Base-by-base conservation (phyloP, 2,888 invertebrate species). In the Melipona beecheii region DNA sequence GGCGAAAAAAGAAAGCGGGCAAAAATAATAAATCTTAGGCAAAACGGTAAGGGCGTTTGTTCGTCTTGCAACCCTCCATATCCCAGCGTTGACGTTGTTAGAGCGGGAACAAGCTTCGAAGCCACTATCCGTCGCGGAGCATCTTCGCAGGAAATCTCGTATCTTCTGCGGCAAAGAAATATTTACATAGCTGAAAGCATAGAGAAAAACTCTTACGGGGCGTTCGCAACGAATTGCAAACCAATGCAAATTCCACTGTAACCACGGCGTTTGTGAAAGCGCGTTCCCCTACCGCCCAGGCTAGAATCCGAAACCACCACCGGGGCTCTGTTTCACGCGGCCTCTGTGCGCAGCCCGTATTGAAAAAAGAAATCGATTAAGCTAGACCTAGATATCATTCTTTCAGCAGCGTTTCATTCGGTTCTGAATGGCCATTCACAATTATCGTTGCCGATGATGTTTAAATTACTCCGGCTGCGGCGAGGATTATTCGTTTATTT, bases 181-280 rank as follows among this genome's bases (percentile, higher is more conserved):
- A 82, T 86, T 91, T 91, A 89, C 86, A 87, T 91, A 89, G 87
- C 89, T 91, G 89, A 90, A 90, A 91, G 90, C 89, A 83, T 83
- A 83, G 82, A 86, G 86, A 87, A 90, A 89, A 86, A 88, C 86
- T 90, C 87, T 86, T 87, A 91, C 88, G 86, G 83, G 85, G 85
- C n/a, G 86, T 84, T 83, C 73, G 83, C 86, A 85, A 90, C 87
- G 90, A 90, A 91, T 91, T 87, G 90, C 90, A 90, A 91, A 88
- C 90, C 89, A 88, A 91, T 90, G 91, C 91, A 91, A 91, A 91
- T 91, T 90, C 89, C 85, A 79, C 81, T 86, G 87, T 82, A 83
- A 77, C 79, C 68, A 84, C 87, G 54, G 65, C 21, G 82, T 88
- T 89, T 87, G 89, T 87, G 90, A 91, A 89, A 81, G 86, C 83